Conservation (phyloP, 2,797 vertebrate species). For the Alca torda region DNA sequence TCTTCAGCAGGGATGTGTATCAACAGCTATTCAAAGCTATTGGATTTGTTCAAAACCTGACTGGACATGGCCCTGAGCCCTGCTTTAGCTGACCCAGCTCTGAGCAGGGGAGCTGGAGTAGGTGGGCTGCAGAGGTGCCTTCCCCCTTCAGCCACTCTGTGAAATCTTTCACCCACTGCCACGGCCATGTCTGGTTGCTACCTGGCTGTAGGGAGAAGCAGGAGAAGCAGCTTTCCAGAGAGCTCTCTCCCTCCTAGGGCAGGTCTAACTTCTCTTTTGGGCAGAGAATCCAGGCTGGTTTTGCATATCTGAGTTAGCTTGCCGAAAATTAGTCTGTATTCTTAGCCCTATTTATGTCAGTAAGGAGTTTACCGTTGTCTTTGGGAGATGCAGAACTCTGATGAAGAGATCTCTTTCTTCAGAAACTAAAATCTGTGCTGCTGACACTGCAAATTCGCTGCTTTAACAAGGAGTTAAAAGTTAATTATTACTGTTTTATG, state of each 20-base stretch:
- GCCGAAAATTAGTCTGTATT: neutral
- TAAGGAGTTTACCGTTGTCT: too few species aligned
- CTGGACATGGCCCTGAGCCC: neutral
- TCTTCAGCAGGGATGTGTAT: neutral
- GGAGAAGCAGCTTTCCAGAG: neutral
- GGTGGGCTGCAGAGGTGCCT: neutral
- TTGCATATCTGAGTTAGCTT: neutral
- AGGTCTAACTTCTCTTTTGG: neutral
- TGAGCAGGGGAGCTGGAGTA: neutral
- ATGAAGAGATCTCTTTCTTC: neutral
- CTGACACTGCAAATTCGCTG: neutral
- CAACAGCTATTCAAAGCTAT: neutral
- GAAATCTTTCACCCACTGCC: neutral
- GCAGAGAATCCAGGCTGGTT: neutral
- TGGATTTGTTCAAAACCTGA: neutral
- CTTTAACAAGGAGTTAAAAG: neutral
- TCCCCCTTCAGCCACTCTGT: neutral
- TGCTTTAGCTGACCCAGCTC: neutral
- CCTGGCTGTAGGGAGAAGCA: neutral
- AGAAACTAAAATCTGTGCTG: neutral
- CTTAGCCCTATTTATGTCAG: neutral
- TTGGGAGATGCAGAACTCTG: neutral
- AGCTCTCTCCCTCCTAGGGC: neutral
- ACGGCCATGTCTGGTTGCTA: fast-evolving
- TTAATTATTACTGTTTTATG: neutral